phyloP scores from a whole-genome alignment of 2,888 invertebrate species.

The Epicampocera succincta region DNA sequence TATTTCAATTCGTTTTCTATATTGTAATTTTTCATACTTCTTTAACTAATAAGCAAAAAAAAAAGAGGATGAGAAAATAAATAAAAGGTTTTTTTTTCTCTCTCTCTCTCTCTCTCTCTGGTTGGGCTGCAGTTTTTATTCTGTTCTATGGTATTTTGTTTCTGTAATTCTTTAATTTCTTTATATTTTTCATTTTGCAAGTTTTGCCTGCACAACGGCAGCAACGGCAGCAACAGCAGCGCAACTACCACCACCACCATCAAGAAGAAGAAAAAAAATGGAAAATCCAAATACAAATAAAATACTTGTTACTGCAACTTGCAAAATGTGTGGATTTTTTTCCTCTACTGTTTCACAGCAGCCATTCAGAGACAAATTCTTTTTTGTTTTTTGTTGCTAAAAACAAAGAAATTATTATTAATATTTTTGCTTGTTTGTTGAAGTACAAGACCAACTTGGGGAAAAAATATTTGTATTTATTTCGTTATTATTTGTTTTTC shows the following conservation, averaged over 20 bases:
- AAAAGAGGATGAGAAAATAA: constrained; percentile 10
- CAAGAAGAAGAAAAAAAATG: not conserved
- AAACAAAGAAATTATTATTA: constrained; percentile 61
- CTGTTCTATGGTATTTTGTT: not conserved
- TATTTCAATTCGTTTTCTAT: constrained; percentile 3
- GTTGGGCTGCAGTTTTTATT: not conserved
- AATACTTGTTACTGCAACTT: constrained; percentile 43
- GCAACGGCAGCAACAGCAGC: not conserved
- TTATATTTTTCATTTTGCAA: constrained; percentile 50
- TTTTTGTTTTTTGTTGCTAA: no score
- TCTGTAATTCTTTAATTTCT: constrained; percentile 52
- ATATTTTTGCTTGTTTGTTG: constrained; percentile 48
- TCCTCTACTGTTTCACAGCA: constrained; percentile 9
- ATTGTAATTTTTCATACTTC: not conserved
- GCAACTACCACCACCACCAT: not conserved
- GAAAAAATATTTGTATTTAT: constrained; percentile 1
- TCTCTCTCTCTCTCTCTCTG: constrained; percentile 3
- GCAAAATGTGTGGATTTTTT: not conserved
- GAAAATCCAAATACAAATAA: constrained; percentile 11
- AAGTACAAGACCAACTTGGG: constrained; percentile 46
- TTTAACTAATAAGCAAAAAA: not conserved
- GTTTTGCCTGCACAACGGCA: constrained; percentile 32
- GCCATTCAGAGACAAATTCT: constrained; percentile 37
- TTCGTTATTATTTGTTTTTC: constrained; percentile 25
- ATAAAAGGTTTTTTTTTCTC: constrained; percentile 25